phyloP scores from a whole-genome alignment of 1,140 invertebrate species.

The Drosophila cardini region DNA sequence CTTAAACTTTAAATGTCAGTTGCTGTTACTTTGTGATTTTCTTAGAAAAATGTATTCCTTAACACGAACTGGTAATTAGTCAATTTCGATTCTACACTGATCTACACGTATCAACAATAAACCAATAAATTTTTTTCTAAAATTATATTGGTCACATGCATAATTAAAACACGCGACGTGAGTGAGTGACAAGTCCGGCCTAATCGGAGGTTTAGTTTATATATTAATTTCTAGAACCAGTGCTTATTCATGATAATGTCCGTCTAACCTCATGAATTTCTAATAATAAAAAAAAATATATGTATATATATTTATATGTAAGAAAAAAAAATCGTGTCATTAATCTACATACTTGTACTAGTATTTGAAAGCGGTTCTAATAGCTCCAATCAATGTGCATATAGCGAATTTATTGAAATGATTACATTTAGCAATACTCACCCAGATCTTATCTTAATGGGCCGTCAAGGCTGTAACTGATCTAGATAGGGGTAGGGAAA shows the following conservation, averaged over 20 bases:
- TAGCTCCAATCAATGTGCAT: slow-evolving; percentile 7
- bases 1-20: not conserved
- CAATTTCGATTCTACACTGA: slow-evolving; percentile 23
- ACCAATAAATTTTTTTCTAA: slow-evolving; percentile 1
- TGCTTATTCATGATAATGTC: slow-evolving; percentile 33
- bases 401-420: not conserved
- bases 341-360: slow-evolving; percentile 38
- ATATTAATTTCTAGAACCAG: slow-evolving; percentile 54
- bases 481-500: not conserved
- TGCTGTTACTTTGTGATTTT: not conserved
- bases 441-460: slow-evolving; percentile 22
- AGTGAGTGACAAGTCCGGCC: slow-evolving; percentile 10
- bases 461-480: slow-evolving; percentile 3
- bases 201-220: slow-evolving; percentile 29
- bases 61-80: slow-evolving; percentile 32
- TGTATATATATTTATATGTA: not conserved
- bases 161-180: slow-evolving; percentile 34
- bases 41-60: not conserved
- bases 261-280: slow-evolving; percentile 22
- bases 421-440: slow-evolving; percentile 20
- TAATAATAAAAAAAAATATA: not conserved
- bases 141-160: slow-evolving; percentile 23
- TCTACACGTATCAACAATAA: slow-evolving; percentile 16
- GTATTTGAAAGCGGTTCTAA: slow-evolving; percentile 32
- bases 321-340: slow-evolving; percentile 3